Percentiles rank a stretch among this genome's conserved stretches.
phyloP scores from a whole-genome alignment of 2,888 invertebrate species.

The Melieria picta region DNA sequence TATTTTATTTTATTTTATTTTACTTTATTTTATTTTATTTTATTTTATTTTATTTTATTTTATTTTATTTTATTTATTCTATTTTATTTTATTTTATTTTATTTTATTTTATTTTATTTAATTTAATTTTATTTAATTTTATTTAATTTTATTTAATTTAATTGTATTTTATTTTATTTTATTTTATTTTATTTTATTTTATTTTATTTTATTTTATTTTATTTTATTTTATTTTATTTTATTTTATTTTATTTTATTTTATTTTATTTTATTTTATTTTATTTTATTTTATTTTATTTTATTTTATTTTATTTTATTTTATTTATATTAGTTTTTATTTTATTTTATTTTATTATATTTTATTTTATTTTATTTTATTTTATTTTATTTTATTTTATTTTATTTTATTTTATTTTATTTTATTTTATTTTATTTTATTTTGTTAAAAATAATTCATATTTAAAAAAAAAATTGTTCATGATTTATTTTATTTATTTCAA shows the following conservation, averaged over 20 bases:
- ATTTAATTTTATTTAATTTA: constrained; percentile 5
- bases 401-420: constrained; percentile 5
- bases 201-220: constrained; percentile 1
- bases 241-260: constrained; percentile 10
- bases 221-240: constrained; percentile 1
- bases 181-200: constrained; percentile 10
- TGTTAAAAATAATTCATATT: not conserved
- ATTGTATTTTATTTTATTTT: constrained; percentile 5
- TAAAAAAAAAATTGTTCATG: no score
- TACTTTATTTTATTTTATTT: not conserved
- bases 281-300: constrained; percentile 7
- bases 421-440: constrained; percentile 7
- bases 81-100: constrained; percentile 5
- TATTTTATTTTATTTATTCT: constrained; percentile 8
- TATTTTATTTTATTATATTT: constrained; percentile 5
- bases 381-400: constrained; percentile 8
- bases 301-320: constrained; percentile 9
- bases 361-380: constrained; percentile 3
- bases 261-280: constrained; percentile 10
- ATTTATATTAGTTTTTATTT: constrained; percentile 8
- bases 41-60: constrained; percentile 9
- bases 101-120: constrained; percentile 1
- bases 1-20: constrained; percentile 7
- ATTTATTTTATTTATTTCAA: no score
- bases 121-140: constrained; percentile 4